Conservation (phyloP, 2,797 vertebrate genomes). For the Astyanax mexicanus region DNA sequence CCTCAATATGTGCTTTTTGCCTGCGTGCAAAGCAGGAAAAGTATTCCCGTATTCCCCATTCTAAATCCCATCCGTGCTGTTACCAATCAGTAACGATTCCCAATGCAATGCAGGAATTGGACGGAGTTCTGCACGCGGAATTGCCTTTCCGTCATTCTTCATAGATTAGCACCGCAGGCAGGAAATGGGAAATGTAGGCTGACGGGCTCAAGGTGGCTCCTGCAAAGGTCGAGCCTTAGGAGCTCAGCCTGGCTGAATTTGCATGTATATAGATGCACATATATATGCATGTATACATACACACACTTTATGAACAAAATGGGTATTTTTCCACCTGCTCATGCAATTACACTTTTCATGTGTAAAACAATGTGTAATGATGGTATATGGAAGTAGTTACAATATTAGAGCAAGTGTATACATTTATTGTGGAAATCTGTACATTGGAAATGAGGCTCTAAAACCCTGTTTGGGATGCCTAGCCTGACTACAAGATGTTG, state of each 20-base stretch:
- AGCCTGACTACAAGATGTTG: too few species aligned
- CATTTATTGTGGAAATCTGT: too few species aligned
- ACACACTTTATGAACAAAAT: too few species aligned
- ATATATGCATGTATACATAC: neutral
- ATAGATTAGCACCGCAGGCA: conserved; percentile 24
- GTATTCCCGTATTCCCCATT: conserved; percentile 3
- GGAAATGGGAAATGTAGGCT: conserved; percentile 9
- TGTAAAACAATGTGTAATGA: too few species aligned
- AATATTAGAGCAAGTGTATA: too few species aligned
- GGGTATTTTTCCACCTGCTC: too few species aligned
- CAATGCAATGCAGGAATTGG: neutral
- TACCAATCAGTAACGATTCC: conserved; percentile 24
- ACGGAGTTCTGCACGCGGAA: conserved; percentile 8
- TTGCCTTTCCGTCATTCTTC: conserved; percentile 5
- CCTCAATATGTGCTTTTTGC: conserved; percentile 13
- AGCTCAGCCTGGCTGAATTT: neutral
- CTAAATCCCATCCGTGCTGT: conserved; percentile 1
- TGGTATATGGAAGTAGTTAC: too few species aligned
- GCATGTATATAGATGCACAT: neutral
- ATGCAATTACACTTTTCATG: too few species aligned
- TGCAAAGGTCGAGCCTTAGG: neutral
- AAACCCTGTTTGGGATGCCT: too few species aligned
- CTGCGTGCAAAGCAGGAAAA: neutral
- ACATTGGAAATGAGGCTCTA: too few species aligned
- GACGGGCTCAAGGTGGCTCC: neutral